Evolutionary conservation across 2,797 vertebrate genomes (phyloP).

Genomic region (Eurystomus glaucurus): DNA sequence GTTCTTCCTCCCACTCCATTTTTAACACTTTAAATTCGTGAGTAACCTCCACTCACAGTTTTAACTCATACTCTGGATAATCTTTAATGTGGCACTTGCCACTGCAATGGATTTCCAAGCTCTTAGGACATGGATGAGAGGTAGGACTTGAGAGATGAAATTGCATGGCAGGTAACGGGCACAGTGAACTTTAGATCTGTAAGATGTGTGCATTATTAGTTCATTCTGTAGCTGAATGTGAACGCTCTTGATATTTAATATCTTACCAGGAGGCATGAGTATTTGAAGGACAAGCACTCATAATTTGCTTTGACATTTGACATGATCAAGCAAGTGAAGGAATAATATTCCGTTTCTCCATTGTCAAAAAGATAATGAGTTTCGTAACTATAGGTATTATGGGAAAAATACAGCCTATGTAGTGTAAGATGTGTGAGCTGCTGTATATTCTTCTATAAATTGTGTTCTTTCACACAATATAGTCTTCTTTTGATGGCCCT

Average conservation of each 20-base stretch:
- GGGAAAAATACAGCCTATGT: background rate
- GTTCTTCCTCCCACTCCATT: background rate
- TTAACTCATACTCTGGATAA: background rate
- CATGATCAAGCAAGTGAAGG: conserved; percentile 48
- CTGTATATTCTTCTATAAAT: conserved; percentile 54
- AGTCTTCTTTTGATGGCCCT: background rate
- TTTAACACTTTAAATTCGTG: background rate
- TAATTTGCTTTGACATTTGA: conserved; percentile 72
- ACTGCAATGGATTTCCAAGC: background rate
- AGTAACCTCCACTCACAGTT: background rate
- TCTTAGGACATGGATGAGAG: background rate
- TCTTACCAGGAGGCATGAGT: conserved; percentile 52
- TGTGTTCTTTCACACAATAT: background rate
- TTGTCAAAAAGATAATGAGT: conserved; percentile 71
- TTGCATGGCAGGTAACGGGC: background rate
- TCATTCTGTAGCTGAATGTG: background rate
- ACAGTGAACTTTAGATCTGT: conserved; percentile 12
- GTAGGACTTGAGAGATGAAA: background rate
- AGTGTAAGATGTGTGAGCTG: conserved; percentile 20
- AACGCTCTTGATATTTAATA: background rate
- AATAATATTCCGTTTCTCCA: conserved; percentile 29
- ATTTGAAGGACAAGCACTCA: conserved; percentile 69
- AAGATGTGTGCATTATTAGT: conserved; percentile 9
- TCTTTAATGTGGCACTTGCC: background rate
- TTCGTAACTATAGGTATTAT: conserved; percentile 38